Conservation (phyloP, 1,140 invertebrate species). For the Apolygus lucorum region DNA sequence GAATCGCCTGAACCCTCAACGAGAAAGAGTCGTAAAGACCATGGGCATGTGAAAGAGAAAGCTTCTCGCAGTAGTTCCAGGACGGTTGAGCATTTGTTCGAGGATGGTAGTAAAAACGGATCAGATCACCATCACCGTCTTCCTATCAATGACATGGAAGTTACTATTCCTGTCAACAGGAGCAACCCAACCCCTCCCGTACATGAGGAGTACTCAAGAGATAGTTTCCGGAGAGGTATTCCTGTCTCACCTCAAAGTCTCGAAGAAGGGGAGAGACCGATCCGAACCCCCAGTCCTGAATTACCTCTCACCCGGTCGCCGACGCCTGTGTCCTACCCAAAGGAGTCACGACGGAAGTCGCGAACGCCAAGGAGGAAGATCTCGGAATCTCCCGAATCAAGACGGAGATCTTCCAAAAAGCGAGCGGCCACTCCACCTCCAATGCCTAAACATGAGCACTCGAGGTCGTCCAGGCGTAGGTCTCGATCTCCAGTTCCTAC, state of each 20-base stretch:
- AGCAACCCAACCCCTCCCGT: neutral
- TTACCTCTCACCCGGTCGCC: neutral
- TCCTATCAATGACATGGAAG: neutral
- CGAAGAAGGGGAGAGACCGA: conserved; percentile 22
- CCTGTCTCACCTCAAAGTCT: neutral
- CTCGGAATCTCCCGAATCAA: neutral
- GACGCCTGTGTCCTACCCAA: neutral
- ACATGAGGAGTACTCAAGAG: neutral
- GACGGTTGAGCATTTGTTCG: conserved; percentile 18
- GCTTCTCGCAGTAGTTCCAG: conserved; percentile 21
- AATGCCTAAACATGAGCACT: neutral
- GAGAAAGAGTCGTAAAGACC: neutral
- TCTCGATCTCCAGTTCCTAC: neutral
- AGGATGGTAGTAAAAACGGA: conserved; percentile 21
- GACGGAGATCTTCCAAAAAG: neutral
- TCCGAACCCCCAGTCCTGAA: conserved; percentile 10
- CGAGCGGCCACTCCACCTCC: conserved; percentile 2
- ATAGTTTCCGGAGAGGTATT: neutral
- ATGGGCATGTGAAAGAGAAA: neutral
- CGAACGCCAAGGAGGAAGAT: neutral
- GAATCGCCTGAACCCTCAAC: neutral
- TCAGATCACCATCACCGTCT: neutral
- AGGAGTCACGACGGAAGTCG: neutral
- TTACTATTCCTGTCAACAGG: neutral
- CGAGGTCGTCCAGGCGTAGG: neutral